Evolutionary conservation across 2,888 invertebrate genomes (phyloP).

Genomic region (Congeria kusceri): DNA sequence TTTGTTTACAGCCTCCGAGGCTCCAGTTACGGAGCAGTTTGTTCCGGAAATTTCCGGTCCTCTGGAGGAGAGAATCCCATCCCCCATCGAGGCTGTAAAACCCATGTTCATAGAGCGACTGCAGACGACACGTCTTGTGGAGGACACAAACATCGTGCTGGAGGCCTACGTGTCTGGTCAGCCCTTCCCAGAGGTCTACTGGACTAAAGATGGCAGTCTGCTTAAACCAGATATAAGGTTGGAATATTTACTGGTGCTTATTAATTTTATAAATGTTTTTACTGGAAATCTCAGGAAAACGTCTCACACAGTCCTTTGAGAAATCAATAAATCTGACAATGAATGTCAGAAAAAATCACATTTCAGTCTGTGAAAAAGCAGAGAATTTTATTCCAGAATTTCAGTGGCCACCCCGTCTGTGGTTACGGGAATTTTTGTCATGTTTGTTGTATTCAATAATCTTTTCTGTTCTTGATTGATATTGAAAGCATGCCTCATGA

Average conservation of each 20-base stretch:
- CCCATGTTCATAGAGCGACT: conserved; percentile 78
- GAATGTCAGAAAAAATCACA: no score
- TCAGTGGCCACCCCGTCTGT: no score
- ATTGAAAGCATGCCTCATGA: no score
- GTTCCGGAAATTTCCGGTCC: conserved; percentile 50
- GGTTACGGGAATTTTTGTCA: no score
- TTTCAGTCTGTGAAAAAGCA: no score
- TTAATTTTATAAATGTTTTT: no score
- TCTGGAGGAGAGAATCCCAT: conserved; percentile 66
- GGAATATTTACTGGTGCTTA: conserved; percentile 6
- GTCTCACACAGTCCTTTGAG: no score
- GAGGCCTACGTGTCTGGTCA: conserved; percentile 82
- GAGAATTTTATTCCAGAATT: no score
- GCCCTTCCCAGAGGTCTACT: conserved; percentile 84
- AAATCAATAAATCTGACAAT: no score
- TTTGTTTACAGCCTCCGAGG: conserved; percentile 13
- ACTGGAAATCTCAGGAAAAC: no score
- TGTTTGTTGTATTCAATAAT: no score
- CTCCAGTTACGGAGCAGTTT: conserved; percentile 52
- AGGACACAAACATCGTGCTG: conserved; percentile 84
- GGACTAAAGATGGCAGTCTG: conserved; percentile 81
- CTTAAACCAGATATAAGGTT: conserved; percentile 83
- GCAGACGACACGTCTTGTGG: conserved; percentile 81
- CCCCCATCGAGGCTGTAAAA: conserved; percentile 72
- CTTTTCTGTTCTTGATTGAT: no score